phyloP scores from a whole-genome alignment of 30 jellyfish, hydroid and myxozoan genomes.

The Cassiopea andromeda region DNA sequence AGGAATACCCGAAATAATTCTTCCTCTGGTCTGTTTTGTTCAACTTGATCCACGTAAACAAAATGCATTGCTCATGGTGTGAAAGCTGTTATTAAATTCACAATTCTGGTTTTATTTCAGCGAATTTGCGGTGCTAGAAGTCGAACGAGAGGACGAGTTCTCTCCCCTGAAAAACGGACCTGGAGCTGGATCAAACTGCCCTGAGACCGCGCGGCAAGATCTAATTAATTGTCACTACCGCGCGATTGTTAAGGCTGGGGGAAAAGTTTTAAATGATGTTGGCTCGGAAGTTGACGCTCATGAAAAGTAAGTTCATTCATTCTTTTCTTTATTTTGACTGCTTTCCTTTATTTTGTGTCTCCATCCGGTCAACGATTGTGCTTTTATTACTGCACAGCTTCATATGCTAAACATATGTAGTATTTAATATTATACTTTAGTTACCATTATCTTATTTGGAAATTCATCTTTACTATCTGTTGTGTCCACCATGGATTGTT shows the following conservation, averaged over 20 bases:
- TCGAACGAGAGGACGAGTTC: conserved; percentile 87
- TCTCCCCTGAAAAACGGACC: conserved; percentile 98
- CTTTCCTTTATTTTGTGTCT: background rate
- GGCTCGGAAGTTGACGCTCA: conserved; percentile 25
- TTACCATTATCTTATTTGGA: no score
- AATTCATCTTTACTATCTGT: no score
- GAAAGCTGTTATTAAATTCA: background rate
- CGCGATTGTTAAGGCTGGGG: conserved; percentile 86
- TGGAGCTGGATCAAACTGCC: conserved; percentile 73
- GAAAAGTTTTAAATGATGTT: conserved; percentile 62
- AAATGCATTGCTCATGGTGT: no score
- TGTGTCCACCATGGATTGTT: no score
- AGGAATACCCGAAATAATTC: no score
- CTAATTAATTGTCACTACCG: conserved; percentile 58
- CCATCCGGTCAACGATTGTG: background rate
- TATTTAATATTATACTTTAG: no score
- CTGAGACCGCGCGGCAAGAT: conserved; percentile 87
- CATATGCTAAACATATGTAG: no score
- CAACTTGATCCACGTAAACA: no score
- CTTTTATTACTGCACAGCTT: no score
- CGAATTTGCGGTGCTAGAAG: conserved; percentile 92
- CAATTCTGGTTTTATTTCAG: conserved; percentile 21
- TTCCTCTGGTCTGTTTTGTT: no score
- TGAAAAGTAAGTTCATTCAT: conserved; percentile 13
- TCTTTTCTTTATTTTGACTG: no score